These are phyloP conservation scores for Platorchestia sp. DNA, from an alignment of 1,140 invertebrate species.

Conservation along the genomic window DNA sequence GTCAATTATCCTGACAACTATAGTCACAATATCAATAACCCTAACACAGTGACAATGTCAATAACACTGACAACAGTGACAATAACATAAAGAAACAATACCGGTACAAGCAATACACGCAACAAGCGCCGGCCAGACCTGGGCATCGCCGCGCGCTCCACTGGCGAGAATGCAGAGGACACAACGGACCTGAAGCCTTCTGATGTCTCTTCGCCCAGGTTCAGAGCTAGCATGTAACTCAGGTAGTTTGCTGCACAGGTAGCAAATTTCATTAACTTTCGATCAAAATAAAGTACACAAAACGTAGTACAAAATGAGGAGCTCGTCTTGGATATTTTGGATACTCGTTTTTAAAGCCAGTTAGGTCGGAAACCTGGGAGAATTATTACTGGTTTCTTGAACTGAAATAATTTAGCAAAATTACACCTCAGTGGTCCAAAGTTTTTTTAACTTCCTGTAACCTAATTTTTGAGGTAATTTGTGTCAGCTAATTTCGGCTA, in stretches of 20 bases:
- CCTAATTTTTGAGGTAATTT: too few relatives aligned
- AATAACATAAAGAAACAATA: not conserved
- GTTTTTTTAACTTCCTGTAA: too few relatives aligned
- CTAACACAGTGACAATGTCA: not conserved
- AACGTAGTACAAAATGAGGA: too few relatives aligned
- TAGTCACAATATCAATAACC: not conserved
- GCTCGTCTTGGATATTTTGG: too few relatives aligned
- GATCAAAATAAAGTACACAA: too few relatives aligned
- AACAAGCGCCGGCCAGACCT: too few relatives aligned
- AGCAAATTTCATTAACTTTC: not conserved
- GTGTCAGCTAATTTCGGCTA: too few relatives aligned
- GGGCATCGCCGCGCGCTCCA: not conserved
- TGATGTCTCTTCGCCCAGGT: not conserved
- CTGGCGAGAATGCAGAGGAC: not conserved
- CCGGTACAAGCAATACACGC: not conserved
- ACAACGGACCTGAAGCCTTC: not conserved
- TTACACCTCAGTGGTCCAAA: too few relatives aligned
- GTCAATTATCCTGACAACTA: not conserved
- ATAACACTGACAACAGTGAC: not conserved
- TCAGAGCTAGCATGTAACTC: slow-evolving; percentile 25
- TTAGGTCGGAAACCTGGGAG: too few relatives aligned
- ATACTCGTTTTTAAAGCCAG: too few relatives aligned
- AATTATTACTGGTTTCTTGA: too few relatives aligned
- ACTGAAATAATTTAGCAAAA: too few relatives aligned
- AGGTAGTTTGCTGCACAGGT: not conserved